phyloP scores from a whole-genome alignment of 2,113 vertebrate species.

The Ploceus nigricollis region DNA sequence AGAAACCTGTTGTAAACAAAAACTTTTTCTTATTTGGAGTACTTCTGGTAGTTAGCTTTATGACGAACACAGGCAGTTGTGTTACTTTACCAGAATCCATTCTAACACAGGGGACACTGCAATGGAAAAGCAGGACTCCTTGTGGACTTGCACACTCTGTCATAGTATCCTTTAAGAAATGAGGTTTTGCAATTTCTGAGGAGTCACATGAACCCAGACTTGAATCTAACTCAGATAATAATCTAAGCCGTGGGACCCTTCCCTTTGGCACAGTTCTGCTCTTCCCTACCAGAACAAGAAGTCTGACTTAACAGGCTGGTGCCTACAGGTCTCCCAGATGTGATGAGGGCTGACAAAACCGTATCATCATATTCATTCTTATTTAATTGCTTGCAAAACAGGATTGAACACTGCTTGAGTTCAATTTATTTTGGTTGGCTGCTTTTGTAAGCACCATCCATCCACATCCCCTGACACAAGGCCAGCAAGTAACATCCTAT shows the following conservation, averaged over 20 bases:
- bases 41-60: not conserved
- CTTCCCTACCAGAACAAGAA: not conserved
- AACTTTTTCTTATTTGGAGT: not conserved
- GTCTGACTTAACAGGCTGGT: not conserved
- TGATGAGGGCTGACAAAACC: not conserved
- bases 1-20: not conserved
- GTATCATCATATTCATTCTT: not conserved
- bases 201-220: not conserved
- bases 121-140: not conserved
- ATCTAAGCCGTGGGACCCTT: conserved; percentile 1
- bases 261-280: conserved; percentile 23
- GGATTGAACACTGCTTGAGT: not conserved
- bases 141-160: not conserved
- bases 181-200: conserved; percentile 26
- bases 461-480: not conserved
- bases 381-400: conserved; percentile 40
- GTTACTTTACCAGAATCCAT: not conserved
- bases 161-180: not conserved
- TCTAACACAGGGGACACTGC: not conserved
- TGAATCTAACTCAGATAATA: not conserved
- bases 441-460: not conserved
- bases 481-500: not conserved
- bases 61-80: not conserved
- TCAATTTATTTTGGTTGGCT: not conserved
- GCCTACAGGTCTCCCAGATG: not conserved